Evolutionary conservation across 2,888 invertebrate species (phyloP).

Genomic region (Phrixothrix hirtus): DNA sequence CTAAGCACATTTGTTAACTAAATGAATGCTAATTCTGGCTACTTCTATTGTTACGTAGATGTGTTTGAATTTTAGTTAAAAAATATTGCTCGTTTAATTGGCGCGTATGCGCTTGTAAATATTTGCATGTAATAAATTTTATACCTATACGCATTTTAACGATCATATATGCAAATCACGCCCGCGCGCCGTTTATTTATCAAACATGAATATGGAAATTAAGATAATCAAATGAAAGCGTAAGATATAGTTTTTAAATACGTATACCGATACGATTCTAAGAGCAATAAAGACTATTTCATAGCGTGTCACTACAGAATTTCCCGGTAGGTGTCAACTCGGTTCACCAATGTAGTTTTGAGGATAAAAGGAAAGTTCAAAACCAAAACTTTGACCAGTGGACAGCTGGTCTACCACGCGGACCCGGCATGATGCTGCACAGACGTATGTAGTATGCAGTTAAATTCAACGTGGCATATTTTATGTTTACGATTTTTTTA

Average conservation of each 20-base stretch:
- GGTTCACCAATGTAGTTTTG: constrained; percentile 35
- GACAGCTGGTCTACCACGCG: constrained; percentile 38
- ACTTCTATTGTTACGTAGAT: constrained; percentile 26
- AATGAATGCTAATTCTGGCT: constrained; percentile 26
- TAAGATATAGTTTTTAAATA: constrained; percentile 45
- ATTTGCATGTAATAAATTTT: constrained; percentile 15
- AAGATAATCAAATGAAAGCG: constrained; percentile 45
- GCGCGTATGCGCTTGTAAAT: background rate
- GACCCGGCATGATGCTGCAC: constrained; percentile 51
- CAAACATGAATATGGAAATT: constrained; percentile 36
- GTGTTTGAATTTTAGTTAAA: background rate
- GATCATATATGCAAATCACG: constrained; percentile 46
- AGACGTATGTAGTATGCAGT: constrained; percentile 53
- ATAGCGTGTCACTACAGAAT: constrained; percentile 56
- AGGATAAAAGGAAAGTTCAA: constrained; percentile 12
- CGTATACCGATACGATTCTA: constrained; percentile 52
- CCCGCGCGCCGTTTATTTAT: constrained; percentile 39
- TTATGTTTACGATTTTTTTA: constrained; percentile 52
- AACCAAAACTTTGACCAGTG: constrained; percentile 22
- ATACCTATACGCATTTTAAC: constrained; percentile 37
- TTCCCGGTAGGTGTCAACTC: constrained; percentile 55
- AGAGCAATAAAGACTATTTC: constrained; percentile 56
- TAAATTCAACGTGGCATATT: constrained; percentile 53
- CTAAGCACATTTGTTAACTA: constrained; percentile 24
- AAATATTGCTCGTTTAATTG: background rate